phyloP scores from a whole-genome alignment of 2,113 vertebrate genomes.

The Apodemus speciosus region DNA sequence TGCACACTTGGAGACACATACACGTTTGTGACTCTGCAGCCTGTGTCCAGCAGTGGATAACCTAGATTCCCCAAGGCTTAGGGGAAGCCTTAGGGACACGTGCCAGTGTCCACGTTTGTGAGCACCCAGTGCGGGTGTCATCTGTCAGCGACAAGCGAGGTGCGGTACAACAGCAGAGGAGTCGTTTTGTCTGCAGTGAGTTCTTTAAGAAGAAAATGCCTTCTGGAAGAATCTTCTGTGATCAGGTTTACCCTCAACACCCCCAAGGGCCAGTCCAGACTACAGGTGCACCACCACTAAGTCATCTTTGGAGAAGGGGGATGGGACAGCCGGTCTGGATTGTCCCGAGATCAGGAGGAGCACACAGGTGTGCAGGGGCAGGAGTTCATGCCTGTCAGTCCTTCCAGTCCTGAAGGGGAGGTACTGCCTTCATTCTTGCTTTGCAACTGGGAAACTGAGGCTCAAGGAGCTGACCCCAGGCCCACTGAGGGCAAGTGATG shows the following conservation, averaged over 20 bases:
- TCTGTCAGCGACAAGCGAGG: rapidly evolving
- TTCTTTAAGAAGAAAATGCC: not conserved
- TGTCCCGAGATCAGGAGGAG: not conserved
- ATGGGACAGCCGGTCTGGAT: not conserved
- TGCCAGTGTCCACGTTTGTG: rapidly evolving
- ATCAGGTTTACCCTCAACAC: not conserved
- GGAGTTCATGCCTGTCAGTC: rapidly evolving
- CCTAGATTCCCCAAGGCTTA: not conserved
- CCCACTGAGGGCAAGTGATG: not conserved
- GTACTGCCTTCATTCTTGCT: not conserved
- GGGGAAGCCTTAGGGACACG: too few relatives aligned
- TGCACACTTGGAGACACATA: not conserved
- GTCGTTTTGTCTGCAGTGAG: not conserved
- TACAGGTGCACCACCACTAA: not conserved
- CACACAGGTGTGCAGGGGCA: too few relatives aligned
- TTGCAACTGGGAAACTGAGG: not conserved
- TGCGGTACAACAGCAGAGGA: not conserved
- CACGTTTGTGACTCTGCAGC: not conserved
- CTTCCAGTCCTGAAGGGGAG: not conserved
- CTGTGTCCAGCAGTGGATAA: rapidly evolving
- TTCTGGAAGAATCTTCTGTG: not conserved
- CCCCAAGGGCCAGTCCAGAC: not conserved
- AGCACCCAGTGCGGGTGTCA: not conserved
- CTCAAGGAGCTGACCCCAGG: not conserved
- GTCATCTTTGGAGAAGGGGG: not conserved